A percentile compares a stretch with the other conserved stretches of the same genome.
Evolutionary conservation across 2,888 invertebrate species (phyloP).

Genomic region (Formica aserva): DNA sequence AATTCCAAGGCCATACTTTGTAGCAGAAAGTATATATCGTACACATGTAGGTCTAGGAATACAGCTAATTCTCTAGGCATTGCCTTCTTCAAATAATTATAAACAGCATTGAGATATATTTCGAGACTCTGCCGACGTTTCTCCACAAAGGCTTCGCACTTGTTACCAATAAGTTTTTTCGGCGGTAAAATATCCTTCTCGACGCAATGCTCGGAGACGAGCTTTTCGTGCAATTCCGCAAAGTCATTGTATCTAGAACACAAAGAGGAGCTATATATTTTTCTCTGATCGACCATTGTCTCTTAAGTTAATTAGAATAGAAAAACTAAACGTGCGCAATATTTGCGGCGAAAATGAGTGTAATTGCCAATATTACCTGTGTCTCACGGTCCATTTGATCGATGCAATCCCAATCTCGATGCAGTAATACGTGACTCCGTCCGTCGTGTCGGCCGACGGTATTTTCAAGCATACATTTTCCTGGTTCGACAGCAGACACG

Average conservation of each 20-base stretch:
- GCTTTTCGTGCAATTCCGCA: constrained; percentile 93
- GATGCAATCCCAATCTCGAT: constrained; percentile 90
- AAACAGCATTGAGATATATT: constrained; percentile 92
- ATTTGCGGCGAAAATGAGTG: neutral
- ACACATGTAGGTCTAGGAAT: constrained; percentile 95
- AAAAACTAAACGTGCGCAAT: neutral
- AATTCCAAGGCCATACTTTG: constrained; percentile 93
- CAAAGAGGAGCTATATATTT: neutral
- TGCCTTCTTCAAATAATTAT: constrained; percentile 91
- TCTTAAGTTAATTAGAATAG: neutral
- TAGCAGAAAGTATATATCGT: constrained; percentile 95
- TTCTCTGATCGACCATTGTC: neutral
- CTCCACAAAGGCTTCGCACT: constrained; percentile 94
- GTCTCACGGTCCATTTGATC: constrained; percentile 93
- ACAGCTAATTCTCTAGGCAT: constrained; percentile 93
- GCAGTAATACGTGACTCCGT: constrained; percentile 91
- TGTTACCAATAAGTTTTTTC: constrained; percentile 96
- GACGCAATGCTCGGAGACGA: constrained; percentile 93
- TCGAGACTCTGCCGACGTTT: constrained; percentile 93
- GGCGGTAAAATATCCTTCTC: constrained; percentile 95
- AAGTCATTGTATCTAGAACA: constrained; percentile 94
- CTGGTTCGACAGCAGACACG: constrained; percentile 90
- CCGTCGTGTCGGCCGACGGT: constrained; percentile 89
- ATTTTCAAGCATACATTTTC: constrained; percentile 90
- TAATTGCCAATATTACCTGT: constrained; percentile 86